These are phyloP conservation scores for Eurytoma adleriae DNA, from an alignment of 2,888 invertebrate species.

Conservation along the genomic window DNA sequence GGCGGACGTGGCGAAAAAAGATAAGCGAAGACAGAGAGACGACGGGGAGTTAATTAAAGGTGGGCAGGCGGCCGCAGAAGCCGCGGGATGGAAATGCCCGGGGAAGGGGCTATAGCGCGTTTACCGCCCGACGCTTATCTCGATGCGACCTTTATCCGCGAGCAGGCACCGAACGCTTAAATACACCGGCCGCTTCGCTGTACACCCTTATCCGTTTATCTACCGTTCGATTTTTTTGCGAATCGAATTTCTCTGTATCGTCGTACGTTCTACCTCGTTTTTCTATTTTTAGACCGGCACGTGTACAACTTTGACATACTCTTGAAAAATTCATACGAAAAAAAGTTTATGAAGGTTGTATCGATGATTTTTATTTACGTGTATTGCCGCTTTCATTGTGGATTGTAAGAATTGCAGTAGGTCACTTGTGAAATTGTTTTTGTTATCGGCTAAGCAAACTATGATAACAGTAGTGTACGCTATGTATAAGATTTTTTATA, in stretches of 20 bases:
- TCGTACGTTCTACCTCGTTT: background rate
- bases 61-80: slow-evolving; percentile 37
- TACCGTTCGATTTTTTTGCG: background rate
- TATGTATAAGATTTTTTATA: background rate
- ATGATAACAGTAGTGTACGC: background rate
- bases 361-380: too few species aligned
- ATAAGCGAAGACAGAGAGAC: slow-evolving; percentile 44
- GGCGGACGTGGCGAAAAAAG: background rate
- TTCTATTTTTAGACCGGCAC: background rate
- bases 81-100: slow-evolving; percentile 38
- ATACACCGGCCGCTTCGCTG: background rate
- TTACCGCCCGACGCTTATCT: slow-evolving; percentile 20
- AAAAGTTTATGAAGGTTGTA: too few species aligned
- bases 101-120: background rate
- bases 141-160: slow-evolving; percentile 45
- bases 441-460: background rate
- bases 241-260: slow-evolving; percentile 2
- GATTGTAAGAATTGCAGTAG: too few species aligned
- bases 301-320: too few species aligned
- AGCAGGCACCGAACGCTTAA: slow-evolving; percentile 12
- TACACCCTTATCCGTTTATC: slow-evolving; percentile 34
- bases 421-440: too few species aligned
- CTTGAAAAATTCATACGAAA: too few species aligned
- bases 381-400: too few species aligned
- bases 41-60: slow-evolving; percentile 63